Conservation (phyloP, 2,888 invertebrate species). For the Cataglyphis rosenhaueri region DNA sequence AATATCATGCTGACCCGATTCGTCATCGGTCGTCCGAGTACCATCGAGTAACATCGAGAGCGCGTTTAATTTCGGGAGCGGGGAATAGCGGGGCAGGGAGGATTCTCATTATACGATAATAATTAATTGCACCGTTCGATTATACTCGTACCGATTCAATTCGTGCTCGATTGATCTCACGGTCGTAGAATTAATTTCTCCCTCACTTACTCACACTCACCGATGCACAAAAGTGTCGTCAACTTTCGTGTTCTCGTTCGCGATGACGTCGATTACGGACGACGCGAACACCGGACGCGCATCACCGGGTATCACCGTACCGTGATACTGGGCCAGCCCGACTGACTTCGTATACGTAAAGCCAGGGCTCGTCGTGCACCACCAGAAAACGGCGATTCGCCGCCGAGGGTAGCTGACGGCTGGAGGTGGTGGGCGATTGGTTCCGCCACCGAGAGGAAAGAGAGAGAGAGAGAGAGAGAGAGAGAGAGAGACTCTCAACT, state of each 20-base stretch:
- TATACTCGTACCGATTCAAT: not conserved
- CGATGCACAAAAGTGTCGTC: not conserved
- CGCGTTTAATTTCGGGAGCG: not conserved
- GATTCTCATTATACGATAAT: not conserved
- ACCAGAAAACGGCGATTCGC: conserved; percentile 74
- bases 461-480: conserved; percentile 65
- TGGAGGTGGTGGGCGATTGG: conserved; percentile 79
- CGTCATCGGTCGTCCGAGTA: not conserved
- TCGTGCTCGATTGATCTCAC: not conserved
- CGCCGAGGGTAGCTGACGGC: conserved; percentile 64
- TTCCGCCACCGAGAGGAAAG: conserved; percentile 86
- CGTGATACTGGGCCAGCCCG: conserved; percentile 61
- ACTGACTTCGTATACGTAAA: conserved; percentile 66
- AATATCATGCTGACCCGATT: conserved; percentile 36
- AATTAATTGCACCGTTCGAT: conserved; percentile 14
- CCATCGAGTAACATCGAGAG: not conserved
- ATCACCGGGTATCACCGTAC: conserved; percentile 31
- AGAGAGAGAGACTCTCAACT: conserved; percentile 36
- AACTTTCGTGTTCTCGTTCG: conserved; percentile 17
- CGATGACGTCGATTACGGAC: not conserved
- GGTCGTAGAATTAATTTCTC: conserved; percentile 6
- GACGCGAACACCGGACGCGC: conserved; percentile 9
- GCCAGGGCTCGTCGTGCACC: conserved; percentile 71
- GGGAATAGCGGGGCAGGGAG: not conserved
- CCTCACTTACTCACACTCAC: not conserved